Evolutionary conservation across 23 tunicate species (phyloP).

Genomic region (Styela plicata): DNA sequence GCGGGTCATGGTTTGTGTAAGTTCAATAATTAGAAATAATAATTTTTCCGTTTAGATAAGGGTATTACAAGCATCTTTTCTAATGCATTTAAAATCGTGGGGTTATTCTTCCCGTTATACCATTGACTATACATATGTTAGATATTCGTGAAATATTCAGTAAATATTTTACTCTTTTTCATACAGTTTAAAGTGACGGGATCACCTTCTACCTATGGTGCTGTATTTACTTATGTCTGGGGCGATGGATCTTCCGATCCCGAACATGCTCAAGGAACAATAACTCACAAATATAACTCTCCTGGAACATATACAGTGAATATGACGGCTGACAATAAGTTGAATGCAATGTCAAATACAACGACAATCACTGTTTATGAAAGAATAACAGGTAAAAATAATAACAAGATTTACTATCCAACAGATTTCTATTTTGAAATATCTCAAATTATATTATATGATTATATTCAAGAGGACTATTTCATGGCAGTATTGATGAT

Average conservation of each 20-base stretch:
- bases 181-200: conserved; percentile 27
- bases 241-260: conserved; percentile 38
- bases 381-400: conserved; percentile 36
- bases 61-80: too few species aligned
- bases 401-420: too few species aligned
- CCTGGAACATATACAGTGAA: conserved; percentile 59
- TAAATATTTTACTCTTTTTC: background rate
- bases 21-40: too few species aligned
- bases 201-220: conserved; percentile 31
- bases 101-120: too few species aligned
- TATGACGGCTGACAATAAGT: conserved; percentile 50
- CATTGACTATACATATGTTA: too few species aligned
- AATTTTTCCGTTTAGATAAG: too few species aligned
- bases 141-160: background rate
- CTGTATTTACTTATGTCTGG: conserved; percentile 40
- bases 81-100: too few species aligned
- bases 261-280: conserved; percentile 2
- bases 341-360: conserved; percentile 17
- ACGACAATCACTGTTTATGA: conserved; percentile 45
- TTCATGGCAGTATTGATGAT: too few species aligned
- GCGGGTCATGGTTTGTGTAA: too few species aligned
- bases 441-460: too few species aligned
- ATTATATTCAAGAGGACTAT: too few species aligned
- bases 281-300: conserved; percentile 31
- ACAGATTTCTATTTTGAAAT: too few species aligned